Conservation (phyloP, 2,888 invertebrate genomes). For the Tigriopus californicus region DNA sequence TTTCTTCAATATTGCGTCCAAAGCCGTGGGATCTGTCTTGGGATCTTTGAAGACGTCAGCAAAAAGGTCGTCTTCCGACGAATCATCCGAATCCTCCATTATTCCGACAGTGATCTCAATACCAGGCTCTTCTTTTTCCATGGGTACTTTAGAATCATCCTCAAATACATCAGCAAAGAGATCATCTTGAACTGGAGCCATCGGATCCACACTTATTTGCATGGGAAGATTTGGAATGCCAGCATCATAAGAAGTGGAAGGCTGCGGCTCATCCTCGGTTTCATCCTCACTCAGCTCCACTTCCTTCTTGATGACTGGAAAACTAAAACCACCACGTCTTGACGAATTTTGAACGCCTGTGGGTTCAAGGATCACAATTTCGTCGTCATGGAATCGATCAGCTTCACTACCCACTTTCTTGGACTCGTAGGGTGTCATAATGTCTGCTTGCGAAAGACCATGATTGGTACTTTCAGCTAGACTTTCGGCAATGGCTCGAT, state of each 20-base stretch:
- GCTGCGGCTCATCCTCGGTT: constrained; percentile 26
- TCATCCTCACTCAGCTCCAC: background rate
- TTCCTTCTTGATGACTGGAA: background rate
- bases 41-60: too few species aligned
- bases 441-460: too few species aligned
- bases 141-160: constrained; percentile 23
- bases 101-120: too few species aligned
- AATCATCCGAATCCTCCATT: too few species aligned
- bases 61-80: too few species aligned
- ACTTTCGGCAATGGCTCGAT: too few species aligned
- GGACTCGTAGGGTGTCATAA: background rate
- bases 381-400: background rate
- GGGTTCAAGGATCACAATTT: background rate
- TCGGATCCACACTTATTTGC: constrained; percentile 17
- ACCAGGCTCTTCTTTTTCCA: too few species aligned
- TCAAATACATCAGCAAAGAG: constrained; percentile 22
- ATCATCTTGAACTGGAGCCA: constrained; percentile 9
- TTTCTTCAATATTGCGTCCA: too few species aligned
- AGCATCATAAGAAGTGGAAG: too few species aligned
- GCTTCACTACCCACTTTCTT: background rate
- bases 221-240: too few species aligned
- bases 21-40: too few species aligned
- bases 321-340: background rate
- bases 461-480: too few species aligned
- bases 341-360: background rate